Evolutionary conservation across 1,140 invertebrate species (phyloP).

Genomic region (Battus philenor): DNA sequence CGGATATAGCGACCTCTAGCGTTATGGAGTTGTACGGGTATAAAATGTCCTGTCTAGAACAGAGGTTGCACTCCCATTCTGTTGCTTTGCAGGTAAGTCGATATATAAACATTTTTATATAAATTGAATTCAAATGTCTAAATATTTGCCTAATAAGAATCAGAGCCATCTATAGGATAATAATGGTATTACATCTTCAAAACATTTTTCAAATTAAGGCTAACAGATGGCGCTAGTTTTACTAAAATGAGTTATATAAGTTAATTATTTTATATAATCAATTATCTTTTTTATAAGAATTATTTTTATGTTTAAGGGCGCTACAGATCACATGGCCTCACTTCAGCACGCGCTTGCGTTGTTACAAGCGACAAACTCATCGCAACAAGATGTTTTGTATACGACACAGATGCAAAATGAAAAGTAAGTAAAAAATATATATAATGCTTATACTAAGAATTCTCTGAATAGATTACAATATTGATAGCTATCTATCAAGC

Average conservation of each 20-base stretch:
- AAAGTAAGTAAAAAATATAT: conserved; percentile 34
- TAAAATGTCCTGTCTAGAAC: conserved; percentile 75
- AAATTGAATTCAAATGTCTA: too few relatives aligned
- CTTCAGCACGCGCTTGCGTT: conserved; percentile 65
- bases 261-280: too few relatives aligned
- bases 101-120: neutral
- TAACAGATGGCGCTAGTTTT: too few relatives aligned
- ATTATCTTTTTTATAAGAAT: too few relatives aligned
- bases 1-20: conserved; percentile 78
- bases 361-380: conserved; percentile 57
- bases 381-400: conserved; percentile 67
- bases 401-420: conserved; percentile 67
- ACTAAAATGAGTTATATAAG: too few relatives aligned
- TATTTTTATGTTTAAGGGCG: conserved; percentile 53
- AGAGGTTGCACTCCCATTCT: conserved; percentile 58
- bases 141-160: too few relatives aligned
- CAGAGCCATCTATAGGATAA: too few relatives aligned
- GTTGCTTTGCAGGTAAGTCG: conserved; percentile 57
- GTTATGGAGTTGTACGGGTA: conserved; percentile 85
- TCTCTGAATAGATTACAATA: neutral
- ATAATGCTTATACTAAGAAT: neutral
- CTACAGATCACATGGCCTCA: conserved; percentile 63
- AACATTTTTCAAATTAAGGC: too few relatives aligned
- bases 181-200: too few relatives aligned
- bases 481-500: conserved; percentile 14